Base-by-base conservation (phyloP, 1,140 invertebrate genomes). In the Heliconius eleuchia region DNA sequence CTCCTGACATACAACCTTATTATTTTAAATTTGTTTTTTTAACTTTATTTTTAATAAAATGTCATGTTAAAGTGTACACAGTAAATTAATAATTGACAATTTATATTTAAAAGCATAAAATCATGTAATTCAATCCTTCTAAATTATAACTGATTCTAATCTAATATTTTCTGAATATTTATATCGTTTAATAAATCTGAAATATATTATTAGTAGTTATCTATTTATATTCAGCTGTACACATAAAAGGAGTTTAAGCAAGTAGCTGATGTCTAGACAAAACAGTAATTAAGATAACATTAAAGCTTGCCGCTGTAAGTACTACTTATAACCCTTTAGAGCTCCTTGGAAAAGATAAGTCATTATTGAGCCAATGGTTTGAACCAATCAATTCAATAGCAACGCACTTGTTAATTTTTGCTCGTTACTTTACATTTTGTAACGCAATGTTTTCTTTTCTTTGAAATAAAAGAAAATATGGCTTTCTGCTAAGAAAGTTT, bases 281-380 rank as follows among this genome's bases (percentile, higher is more conserved):
- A 79, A 83, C 60, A 80, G 89, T 89, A 81, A 87, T 91, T 91
- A 85, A 91, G 90, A 91, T 91, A 89, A 34, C 55, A 82, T 82
- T 83, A 76, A 83, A 83, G 80, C 75, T 80, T 76, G 82, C 84
- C 84, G 84, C 80, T 83, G 77, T 50, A 82, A 89, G 86, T 86
- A 84, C 77, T 89, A 88, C 88, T 91, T 84, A 87, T 86, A 91
- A 90, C 90, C 89, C 90, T 91, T 91, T 89, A 82, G 78, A 82
- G 76, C 70, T 78, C 76, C 78, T 82, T 82, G 71, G 76, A 80
- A 78, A 70, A 86, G 87, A 87, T 88, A 87, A 86, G 78, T 85
- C 79, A 80, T 91, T 71, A 71, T 71, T 39, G 37, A 37, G 30
- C 19, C 37, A 72, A 42, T 72, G 42, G 39, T 73, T 72, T 37